Conservation (phyloP, 2,888 invertebrate genomes). For the Nebria brevicollis region DNA sequence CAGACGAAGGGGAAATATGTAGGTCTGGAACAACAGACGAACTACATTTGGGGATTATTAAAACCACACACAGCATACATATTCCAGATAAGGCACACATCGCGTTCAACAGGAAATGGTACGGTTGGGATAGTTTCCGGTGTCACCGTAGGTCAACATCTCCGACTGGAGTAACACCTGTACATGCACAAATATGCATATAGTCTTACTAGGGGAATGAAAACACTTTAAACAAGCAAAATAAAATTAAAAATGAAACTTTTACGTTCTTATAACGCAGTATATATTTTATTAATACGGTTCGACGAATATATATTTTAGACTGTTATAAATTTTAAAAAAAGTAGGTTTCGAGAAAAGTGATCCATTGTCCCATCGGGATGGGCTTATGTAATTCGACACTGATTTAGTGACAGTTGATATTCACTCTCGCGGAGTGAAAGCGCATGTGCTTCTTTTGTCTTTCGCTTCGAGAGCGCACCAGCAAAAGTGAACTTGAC, state of each 20-base stretch:
- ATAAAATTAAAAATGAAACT: no score
- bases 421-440: constrained; percentile 8
- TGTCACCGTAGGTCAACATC: constrained; percentile 33
- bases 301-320: no score
- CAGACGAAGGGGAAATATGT: constrained; percentile 5
- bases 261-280: no score
- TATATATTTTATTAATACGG: no score
- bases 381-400: not conserved
- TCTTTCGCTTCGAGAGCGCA: not conserved
- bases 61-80: not conserved
- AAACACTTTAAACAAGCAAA: no score
- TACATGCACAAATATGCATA: constrained; percentile 6
- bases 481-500: constrained; percentile 18
- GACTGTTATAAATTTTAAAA: no score
- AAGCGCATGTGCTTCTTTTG: constrained; percentile 12
- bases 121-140: constrained; percentile 39
- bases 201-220: not conserved
- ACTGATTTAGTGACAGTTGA: constrained; percentile 6
- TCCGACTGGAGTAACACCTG: constrained; percentile 27
- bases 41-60: constrained; percentile 4
- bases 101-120: constrained; percentile 27
- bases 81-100: not conserved
- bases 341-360: no score
- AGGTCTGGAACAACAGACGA: constrained; percentile 17
- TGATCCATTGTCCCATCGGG: not conserved